phyloP scores from a whole-genome alignment of 2,888 invertebrate species.

The Melolontha melolontha region DNA sequence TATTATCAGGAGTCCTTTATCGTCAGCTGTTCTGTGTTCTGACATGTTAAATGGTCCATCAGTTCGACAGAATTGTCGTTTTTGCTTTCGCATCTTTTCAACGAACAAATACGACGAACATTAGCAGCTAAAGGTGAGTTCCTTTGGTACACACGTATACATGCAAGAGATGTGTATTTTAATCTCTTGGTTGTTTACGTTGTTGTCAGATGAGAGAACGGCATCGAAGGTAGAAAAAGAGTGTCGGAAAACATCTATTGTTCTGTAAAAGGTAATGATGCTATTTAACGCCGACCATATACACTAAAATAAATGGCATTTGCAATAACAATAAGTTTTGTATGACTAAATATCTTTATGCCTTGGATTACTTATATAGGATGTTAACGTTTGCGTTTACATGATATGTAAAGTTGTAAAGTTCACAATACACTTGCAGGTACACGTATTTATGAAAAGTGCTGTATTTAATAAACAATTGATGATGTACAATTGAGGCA shows the following conservation, averaged over 20 bases:
- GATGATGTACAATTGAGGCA: too few species aligned
- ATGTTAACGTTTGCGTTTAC: too few species aligned
- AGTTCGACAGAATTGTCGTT: slow-evolving; percentile 39
- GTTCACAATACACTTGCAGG: too few species aligned
- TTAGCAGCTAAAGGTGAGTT: slow-evolving; percentile 10
- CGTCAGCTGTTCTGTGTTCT: slow-evolving; percentile 47
- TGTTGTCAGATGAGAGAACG: slow-evolving; percentile 9
- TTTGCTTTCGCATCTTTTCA: slow-evolving; percentile 38
- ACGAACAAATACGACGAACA: slow-evolving; percentile 4
- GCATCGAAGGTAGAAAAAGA: slow-evolving; percentile 19
- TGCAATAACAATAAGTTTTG: slow-evolving; percentile 6
- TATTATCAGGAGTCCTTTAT: slow-evolving; percentile 48
- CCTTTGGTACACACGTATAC: background rate
- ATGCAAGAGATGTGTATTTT: slow-evolving; percentile 2
- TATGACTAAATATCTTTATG: background rate
- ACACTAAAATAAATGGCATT: slow-evolving; percentile 29
- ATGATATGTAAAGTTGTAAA: too few species aligned
- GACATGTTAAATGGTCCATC: slow-evolving; percentile 47
- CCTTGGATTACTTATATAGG: slow-evolving; percentile 9
- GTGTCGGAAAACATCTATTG: slow-evolving; percentile 37
- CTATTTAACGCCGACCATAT: slow-evolving; percentile 29
- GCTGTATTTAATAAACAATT: too few species aligned
- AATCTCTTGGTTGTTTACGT: background rate
- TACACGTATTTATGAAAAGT: too few species aligned
- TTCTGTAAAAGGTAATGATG: slow-evolving; percentile 34